Conservation (phyloP, 23 tunicate genomes). For the Halocynthia roretzi region DNA sequence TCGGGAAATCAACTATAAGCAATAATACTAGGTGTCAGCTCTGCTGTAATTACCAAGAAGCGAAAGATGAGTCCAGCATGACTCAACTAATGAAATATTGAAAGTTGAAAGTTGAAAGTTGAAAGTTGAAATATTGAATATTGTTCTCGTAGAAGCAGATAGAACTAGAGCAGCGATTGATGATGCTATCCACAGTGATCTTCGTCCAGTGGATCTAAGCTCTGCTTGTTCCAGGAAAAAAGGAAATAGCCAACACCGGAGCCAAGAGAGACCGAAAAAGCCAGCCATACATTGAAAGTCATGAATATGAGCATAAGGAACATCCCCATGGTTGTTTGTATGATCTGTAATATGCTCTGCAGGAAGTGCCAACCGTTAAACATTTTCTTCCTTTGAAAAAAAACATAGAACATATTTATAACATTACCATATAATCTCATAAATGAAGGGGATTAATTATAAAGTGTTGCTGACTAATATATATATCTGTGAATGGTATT, state of each 20-base stretch:
- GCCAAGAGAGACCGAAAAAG: constrained; percentile 55
- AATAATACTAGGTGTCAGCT: too few species aligned
- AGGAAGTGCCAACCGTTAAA: constrained; percentile 60
- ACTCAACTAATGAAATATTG: too few species aligned
- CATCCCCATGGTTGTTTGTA: constrained; percentile 60
- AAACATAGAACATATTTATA: not conserved
- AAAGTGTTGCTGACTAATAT: too few species aligned
- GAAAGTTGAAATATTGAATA: too few species aligned
- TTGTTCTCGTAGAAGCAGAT: too few species aligned
- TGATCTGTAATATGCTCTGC: constrained; percentile 44
- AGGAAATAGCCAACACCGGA: constrained; percentile 54
- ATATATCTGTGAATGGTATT: too few species aligned
- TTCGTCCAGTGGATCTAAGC: constrained; percentile 1
- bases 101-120: too few species aligned
- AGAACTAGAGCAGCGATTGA: not conserved
- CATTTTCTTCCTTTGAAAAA: constrained; percentile 25
- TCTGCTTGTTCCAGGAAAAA: constrained; percentile 38
- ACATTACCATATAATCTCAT: too few species aligned
- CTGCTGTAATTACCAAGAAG: too few species aligned
- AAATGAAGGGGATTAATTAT: too few species aligned
- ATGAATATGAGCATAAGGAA: constrained; percentile 60
- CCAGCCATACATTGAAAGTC: constrained; percentile 64
- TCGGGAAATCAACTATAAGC: too few species aligned
- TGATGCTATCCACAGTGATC: constrained; percentile 23
- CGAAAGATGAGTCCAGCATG: too few species aligned